Base-by-base conservation (phyloP, 2,888 invertebrate genomes). In the Drosophila lutescens region DNA sequence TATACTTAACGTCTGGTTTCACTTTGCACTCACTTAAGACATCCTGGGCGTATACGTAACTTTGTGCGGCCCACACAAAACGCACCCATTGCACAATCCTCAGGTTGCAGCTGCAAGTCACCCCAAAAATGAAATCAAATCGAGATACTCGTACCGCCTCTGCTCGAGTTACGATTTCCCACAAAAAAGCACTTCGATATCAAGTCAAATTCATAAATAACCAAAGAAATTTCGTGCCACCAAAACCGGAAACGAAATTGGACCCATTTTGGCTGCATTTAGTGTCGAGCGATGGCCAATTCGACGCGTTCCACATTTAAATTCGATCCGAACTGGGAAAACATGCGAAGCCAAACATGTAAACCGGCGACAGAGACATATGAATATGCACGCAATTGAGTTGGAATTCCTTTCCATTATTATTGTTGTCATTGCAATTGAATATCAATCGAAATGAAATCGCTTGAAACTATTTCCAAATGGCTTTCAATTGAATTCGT, bases 251-350 rank as follows among this genome's bases (percentile, higher is more conserved):
- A 83, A 87, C 76, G 74, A 73, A 69, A 68, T 79, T 84, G 73
- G 71, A 85, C 60, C 69, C 70, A 72, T 78, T 81, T 58, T 53
- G 68, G 38, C 49, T 70, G 73, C 65, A 56, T 65, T 71, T 71
- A 63, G 46, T 75, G 70, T 58, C 61, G 70, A 61, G 70, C 86
- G 84, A 83, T 78, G 80, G 67, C 83, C 72, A 55, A 73, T 30
- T 88, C 86, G 74, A 83, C 83, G 86, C 82, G 88, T 87, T 86
- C 79, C 82, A 74, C 86, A 88, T 82, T 73, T 77, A 82, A 81
- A 82, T 68, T 73, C 56, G 47, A 47, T 41, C 56, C 65, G 50
- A 74, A 87, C 71, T 73, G 88, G 82, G 70, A 78, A 79, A 74
- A 76, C 74, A 80, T 74, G 77, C 73, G 75, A 71, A 72, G 57